phyloP scores from a whole-genome alignment of 2,797 vertebrate species.

The Apogon talboti region DNA sequence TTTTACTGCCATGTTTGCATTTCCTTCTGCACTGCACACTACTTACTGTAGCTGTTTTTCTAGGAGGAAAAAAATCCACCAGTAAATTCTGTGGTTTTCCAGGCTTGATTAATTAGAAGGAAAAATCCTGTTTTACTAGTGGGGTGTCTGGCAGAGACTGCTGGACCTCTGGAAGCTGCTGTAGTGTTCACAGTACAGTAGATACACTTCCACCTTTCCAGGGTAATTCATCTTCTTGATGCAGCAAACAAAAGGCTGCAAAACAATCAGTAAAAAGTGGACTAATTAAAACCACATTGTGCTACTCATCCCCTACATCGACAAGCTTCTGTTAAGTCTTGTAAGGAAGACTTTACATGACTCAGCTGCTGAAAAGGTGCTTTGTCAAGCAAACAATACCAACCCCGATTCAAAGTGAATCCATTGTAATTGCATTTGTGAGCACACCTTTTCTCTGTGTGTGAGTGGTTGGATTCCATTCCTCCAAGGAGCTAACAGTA shows the following conservation, averaged over 20 bases:
- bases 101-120: slow-evolving; percentile 38
- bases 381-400: slow-evolving; percentile 61
- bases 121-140: slow-evolving; percentile 64
- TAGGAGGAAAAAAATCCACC: slow-evolving; percentile 58
- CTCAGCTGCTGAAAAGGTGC: slow-evolving; percentile 48
- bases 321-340: slow-evolving; percentile 44
- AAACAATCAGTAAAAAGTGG: slow-evolving; percentile 60
- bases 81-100: slow-evolving; percentile 55
- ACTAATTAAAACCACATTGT: slow-evolving; percentile 69
- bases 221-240: slow-evolving; percentile 47
- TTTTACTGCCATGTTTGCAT: slow-evolving; percentile 53
- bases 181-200: slow-evolving; percentile 3
- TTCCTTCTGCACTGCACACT: slow-evolving; percentile 38
- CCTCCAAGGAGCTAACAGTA: slow-evolving; percentile 13
- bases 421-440: slow-evolving; percentile 41
- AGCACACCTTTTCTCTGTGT: slow-evolving; percentile 49
- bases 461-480: slow-evolving; percentile 28
- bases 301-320: slow-evolving; percentile 45
- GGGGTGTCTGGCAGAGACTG: slow-evolving; percentile 40
- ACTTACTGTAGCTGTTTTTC: slow-evolving; percentile 61
- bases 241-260: slow-evolving; percentile 52
- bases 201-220: slow-evolving; percentile 16
- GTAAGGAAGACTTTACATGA: slow-evolving; percentile 62
- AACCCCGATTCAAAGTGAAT: slow-evolving; percentile 52
- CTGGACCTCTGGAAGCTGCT: slow-evolving; percentile 32